A percentile compares a stretch with the other conserved stretches of the same genome.
Conservation (phyloP, 2,888 invertebrate genomes). For the Sphinx pinastri region DNA sequence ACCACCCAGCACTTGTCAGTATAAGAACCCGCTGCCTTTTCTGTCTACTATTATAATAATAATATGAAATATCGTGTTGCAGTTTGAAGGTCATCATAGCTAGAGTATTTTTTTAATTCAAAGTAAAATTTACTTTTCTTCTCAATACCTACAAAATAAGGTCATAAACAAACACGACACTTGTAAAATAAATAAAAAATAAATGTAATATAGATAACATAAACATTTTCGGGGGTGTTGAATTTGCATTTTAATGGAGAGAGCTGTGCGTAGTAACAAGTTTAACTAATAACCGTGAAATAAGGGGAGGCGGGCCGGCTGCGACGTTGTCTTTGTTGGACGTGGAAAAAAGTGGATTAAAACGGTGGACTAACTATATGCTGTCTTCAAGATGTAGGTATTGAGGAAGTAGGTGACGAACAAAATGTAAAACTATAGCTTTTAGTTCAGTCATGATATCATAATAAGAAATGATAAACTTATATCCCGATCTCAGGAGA, state of each 20-base stretch:
- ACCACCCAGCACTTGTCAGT: no score
- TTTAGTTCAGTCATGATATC: no score
- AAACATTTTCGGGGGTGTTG: conserved; percentile 75
- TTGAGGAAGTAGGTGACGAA: not conserved
- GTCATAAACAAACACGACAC: conserved; percentile 30
- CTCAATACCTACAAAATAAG: conserved; percentile 1
- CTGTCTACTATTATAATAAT: no score
- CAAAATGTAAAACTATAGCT: no score
- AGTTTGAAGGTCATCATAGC: no score
- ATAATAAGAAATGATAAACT: no score
- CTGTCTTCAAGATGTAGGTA: not conserved
- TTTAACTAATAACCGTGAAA: conserved; percentile 81
- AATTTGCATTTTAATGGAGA: conserved; percentile 84
- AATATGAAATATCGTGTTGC: no score
- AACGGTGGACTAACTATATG: conserved; percentile 29
- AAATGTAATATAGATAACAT: conserved; percentile 68
- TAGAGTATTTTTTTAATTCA: no score
- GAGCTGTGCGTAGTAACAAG: conserved; percentile 81
- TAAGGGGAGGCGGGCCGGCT: conserved; percentile 61
- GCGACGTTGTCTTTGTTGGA: conserved; percentile 36
- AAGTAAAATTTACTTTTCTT: no score
- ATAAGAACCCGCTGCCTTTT: no score
- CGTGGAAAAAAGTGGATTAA: conserved; percentile 29
- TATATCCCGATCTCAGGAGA: no score
- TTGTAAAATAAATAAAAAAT: conserved; percentile 49